phyloP scores from a whole-genome alignment of 2,888 invertebrate genomes.

The Ctenicera cuprea region DNA sequence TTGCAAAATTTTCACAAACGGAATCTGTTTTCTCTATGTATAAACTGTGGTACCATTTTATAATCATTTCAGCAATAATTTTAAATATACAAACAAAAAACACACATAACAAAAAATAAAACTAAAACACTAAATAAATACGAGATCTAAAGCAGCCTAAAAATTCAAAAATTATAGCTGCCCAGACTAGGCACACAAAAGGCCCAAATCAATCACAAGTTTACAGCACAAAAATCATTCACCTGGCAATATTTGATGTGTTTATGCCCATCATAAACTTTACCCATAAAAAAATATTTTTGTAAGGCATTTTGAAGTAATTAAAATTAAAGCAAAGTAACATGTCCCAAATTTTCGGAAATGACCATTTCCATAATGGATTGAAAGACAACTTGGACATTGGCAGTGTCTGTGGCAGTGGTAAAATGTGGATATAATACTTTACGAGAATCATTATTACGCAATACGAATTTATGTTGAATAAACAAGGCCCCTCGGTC shows the following conservation, averaged over 20 bases:
- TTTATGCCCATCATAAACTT: background rate
- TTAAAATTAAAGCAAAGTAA: constrained; percentile 72
- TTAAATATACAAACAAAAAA: too few relatives aligned
- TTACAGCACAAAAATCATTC: background rate
- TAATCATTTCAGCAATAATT: too few relatives aligned
- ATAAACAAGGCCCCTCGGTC: constrained; percentile 79
- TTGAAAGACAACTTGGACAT: constrained; percentile 80
- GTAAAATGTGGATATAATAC: constrained; percentile 80
- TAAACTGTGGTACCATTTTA: too few relatives aligned
- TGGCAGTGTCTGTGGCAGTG: constrained; percentile 80
- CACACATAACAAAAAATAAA: too few relatives aligned
- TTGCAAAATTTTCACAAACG: too few relatives aligned
- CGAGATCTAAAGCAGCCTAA: too few relatives aligned
- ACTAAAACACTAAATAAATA: too few relatives aligned
- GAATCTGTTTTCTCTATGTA: too few relatives aligned
- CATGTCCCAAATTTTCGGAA: constrained; percentile 77
- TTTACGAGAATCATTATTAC: constrained; percentile 76
- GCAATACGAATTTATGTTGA: constrained; percentile 77
- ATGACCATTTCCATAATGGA: constrained; percentile 81
- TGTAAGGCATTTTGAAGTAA: background rate
- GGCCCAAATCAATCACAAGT: too few relatives aligned
- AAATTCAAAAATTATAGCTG: too few relatives aligned
- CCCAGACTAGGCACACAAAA: too few relatives aligned
- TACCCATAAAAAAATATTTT: background rate
- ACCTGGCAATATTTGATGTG: background rate